Conservation (phyloP, 1,140 invertebrate species). For the Drosophila ananassae region DNA sequence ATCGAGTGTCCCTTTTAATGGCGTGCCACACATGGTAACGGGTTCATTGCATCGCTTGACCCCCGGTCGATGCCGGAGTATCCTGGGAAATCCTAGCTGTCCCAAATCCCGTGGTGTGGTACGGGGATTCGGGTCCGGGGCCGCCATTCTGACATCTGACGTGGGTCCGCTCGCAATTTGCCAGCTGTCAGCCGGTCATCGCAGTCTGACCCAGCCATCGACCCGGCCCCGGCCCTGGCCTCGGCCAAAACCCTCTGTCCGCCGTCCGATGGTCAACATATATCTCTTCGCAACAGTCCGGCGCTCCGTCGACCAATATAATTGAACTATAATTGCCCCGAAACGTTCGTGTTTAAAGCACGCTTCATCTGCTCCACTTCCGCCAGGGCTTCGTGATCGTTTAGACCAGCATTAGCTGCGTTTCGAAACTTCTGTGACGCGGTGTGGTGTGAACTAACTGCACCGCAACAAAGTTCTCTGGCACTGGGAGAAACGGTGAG, state of each 20-base stretch:
- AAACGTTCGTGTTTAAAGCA: constrained; percentile 49
- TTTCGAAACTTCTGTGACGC: neutral
- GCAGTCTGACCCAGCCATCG: constrained; percentile 30
- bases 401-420: constrained; percentile 50
- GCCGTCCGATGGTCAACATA: constrained; percentile 18
- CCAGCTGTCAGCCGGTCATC: constrained; percentile 60
- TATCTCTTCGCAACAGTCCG: constrained; percentile 11
- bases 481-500: constrained; percentile 10
- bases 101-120: neutral
- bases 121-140: neutral
- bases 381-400: constrained; percentile 46
- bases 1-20: constrained; percentile 12
- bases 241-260: neutral
- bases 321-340: constrained; percentile 77
- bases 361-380: constrained; percentile 65
- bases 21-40: constrained; percentile 8
- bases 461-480: constrained; percentile 3
- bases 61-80: constrained; percentile 2
- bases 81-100: constrained; percentile 37
- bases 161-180: constrained; percentile 67
- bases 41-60: constrained; percentile 26
- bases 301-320: constrained; percentile 53
- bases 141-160: constrained; percentile 56
- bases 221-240: constrained; percentile 11
- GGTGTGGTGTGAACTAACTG: constrained; percentile 59